Base-by-base conservation (phyloP, 2,888 invertebrate genomes). In the Germaria angustata region DNA sequence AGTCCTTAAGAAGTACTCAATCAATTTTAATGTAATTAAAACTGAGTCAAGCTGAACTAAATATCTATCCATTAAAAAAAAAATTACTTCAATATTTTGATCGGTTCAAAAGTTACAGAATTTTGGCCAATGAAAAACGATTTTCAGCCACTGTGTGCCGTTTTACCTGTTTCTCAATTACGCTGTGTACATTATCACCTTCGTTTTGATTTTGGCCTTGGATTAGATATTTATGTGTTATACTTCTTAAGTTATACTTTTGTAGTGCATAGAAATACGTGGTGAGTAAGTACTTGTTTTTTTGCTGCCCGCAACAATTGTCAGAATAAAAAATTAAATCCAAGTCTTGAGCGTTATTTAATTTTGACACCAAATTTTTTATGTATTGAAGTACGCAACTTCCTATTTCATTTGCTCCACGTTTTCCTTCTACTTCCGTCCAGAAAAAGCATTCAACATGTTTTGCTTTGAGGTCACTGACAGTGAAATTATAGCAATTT, bases 121-220 rank as follows among this genome's bases (percentile, higher is more conserved):
- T n/a, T n/a, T n/a, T n/a, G n/a, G n/a, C n/a, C n/a, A n/a, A n/a
- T n/a, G n/a, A n/a, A n/a, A n/a, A n/a, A n/a, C n/a, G n/a, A n/a
- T n/a, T n/a, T n/a, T n/a, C n/a, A n/a, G n/a, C n/a, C n/a, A n/a
- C n/a, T n/a, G n/a, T n/a, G n/a, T n/a, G n/a, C n/a, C 85, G 86
- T 76, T 86, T 87, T 22, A 88, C 81, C 81, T 88, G 86, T 57
- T 84, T 87, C 80, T 89, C 88, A 59, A 87, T 89, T 22, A 88
- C 84, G 66, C 87, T 87, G 68, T 89, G 87, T 9, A 87, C 86
- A 81, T 85, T 88, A 73, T 88, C 89, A 15, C 86, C 89, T 80
- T 88, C 88, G 75, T 89, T 89, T 84, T 89, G 89, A 13, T 87
- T 86, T 69, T 89, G 90, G 57, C 76, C 57, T 88, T 87, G 65